Conservation (phyloP, 2,888 invertebrate genomes). For the Azorinus chamasolen region DNA sequence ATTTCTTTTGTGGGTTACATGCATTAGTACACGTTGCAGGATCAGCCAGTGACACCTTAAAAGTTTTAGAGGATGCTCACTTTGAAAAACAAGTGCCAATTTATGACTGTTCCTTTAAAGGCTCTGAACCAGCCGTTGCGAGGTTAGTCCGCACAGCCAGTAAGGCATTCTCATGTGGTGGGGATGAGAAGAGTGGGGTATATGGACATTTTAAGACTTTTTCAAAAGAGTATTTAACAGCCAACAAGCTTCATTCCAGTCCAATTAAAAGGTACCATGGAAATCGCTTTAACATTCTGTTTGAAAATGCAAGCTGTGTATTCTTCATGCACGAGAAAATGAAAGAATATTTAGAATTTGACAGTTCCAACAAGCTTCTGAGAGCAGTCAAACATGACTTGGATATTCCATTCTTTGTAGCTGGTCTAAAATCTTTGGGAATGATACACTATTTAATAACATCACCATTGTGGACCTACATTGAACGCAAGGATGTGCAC, state of each 20-base stretch:
- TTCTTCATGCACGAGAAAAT: conserved; percentile 40
- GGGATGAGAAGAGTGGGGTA: conserved; percentile 47
- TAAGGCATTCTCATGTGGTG: conserved; percentile 41
- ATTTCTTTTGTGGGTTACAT: conserved; percentile 40
- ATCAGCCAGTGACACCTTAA: conserved; percentile 13
- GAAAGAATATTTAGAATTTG: conserved; percentile 21
- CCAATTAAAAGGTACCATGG: conserved; percentile 40
- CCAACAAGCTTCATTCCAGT: conserved; percentile 15
- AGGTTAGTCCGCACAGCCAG: conserved; percentile 27
- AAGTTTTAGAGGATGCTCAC: conserved; percentile 13
- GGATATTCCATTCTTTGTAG: conserved; percentile 38
- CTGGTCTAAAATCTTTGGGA: conserved; percentile 56
- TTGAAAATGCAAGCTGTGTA: conserved; percentile 35
- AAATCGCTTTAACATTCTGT: conserved; percentile 51
- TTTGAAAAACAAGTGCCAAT: conserved; percentile 29
- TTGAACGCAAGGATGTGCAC: conserved; percentile 15
- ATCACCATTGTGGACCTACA: conserved; percentile 40
- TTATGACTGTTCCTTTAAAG: conserved; percentile 32
- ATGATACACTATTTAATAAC: conserved; percentile 42
- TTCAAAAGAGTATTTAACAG: conserved; percentile 40
- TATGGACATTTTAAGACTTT: conserved; percentile 29
- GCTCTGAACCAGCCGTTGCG: conserved; percentile 18
- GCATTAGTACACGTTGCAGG: conserved; percentile 24
- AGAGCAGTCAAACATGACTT: conserved; percentile 39
- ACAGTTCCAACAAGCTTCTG: conserved; percentile 41